Evolutionary conservation across 2,113 vertebrate species (phyloP).

Genomic region (Dunckerocampus dactyliophorus): DNA sequence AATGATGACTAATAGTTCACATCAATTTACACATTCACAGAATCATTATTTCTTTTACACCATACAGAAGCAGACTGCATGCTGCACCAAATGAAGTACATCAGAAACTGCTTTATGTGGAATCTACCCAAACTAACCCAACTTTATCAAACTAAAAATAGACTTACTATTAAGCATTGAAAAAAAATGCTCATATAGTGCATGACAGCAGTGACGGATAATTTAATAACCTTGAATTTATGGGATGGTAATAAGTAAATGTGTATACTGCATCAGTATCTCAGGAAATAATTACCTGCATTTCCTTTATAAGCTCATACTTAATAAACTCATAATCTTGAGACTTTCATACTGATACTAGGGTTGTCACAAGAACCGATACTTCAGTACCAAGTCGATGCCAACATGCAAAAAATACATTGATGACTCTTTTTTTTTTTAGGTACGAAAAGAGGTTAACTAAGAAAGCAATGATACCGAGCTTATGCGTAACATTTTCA

Average conservation of each 20-base stretch:
- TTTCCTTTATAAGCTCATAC: no score
- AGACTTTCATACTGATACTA: no score
- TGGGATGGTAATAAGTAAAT: background rate
- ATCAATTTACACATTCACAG: background rate
- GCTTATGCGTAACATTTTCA: no score
- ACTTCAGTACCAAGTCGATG: no score
- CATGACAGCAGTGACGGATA: background rate
- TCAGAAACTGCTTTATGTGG: background rate
- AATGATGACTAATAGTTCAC: background rate
- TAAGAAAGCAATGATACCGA: no score
- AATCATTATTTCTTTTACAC: background rate
- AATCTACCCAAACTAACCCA: constrained; percentile 9
- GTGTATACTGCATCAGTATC: no score
- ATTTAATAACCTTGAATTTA: background rate
- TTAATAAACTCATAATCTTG: no score
- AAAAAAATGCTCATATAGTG: background rate
- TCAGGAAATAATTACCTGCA: no score
- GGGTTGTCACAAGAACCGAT: no score
- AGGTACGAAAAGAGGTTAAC: no score
- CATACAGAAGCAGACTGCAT: background rate
- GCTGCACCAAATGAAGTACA: background rate
- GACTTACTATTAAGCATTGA: background rate
- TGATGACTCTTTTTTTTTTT: no score
- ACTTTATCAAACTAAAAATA: background rate
- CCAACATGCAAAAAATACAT: no score